A percentile compares a stretch with the other conserved stretches of the same genome.
Evolutionary conservation across 37 sponge, comb jelly and placozoan genomes (phyloP).

Genomic region (Mnemiopsis leidyi): DNA sequence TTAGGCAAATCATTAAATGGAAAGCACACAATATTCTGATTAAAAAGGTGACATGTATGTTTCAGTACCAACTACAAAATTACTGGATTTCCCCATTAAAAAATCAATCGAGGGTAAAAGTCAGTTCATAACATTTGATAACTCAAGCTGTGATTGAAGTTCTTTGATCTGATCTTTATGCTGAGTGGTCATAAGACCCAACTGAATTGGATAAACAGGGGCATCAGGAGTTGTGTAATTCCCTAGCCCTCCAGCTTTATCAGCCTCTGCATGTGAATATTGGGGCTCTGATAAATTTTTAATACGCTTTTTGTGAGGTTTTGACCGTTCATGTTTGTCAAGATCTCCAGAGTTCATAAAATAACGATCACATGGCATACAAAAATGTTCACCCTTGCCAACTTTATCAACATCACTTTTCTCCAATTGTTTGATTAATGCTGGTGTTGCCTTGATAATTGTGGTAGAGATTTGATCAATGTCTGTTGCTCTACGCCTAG

Average conservation of each 20-base stretch:
- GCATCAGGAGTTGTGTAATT: not conserved
- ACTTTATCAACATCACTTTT: slow-evolving; percentile 35
- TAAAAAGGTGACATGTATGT: no score
- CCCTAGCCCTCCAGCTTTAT: slow-evolving; percentile 25
- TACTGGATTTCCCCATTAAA: not conserved
- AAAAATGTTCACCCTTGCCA: slow-evolving; percentile 56
- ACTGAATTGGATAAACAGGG: slow-evolving; percentile 39
- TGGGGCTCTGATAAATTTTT: slow-evolving; percentile 44
- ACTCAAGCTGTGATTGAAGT: not conserved
- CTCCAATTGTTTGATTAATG: slow-evolving; percentile 9
- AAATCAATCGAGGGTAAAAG: no score
- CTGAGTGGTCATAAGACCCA: slow-evolving; percentile 45
- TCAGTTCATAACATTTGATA: slow-evolving; percentile 24
- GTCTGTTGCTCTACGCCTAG: slow-evolving; percentile 15
- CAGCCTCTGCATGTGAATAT: slow-evolving; percentile 36
- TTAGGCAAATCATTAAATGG: no score
- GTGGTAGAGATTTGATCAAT: slow-evolving; percentile 50
- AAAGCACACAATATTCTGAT: no score
- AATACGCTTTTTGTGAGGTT: slow-evolving; percentile 63
- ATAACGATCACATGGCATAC: slow-evolving; percentile 61
- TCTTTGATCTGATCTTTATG: slow-evolving; percentile 40
- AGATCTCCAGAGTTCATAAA: slow-evolving; percentile 35
- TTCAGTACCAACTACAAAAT: no score
- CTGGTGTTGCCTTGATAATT: slow-evolving; percentile 42
- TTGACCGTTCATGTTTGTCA: slow-evolving; percentile 23